Base-by-base conservation (phyloP, 2,797 vertebrate genomes). In the Catharus ustulatus region DNA sequence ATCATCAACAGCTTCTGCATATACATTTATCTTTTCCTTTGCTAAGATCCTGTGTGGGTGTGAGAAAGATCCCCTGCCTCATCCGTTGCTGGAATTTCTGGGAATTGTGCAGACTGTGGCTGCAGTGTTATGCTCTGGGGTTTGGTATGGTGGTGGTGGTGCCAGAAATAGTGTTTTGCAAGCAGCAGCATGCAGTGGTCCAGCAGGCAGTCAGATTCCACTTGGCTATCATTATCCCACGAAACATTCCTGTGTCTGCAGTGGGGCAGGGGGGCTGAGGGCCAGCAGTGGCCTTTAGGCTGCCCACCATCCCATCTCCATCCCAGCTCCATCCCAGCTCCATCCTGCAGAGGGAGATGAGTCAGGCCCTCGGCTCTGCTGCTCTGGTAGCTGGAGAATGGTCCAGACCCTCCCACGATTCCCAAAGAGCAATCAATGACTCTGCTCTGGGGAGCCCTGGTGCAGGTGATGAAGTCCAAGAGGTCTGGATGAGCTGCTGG, bases 131-230 rank as follows among this genome's bases (percentile, higher is more conserved):
- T 0, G 4, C 46, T 78, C 88, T 92, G 85, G 85, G 85, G 34
- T 79, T 93, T 79, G 46, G 74, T 87, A 55, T 86, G 90, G n/a
- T 0, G 1, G n/a, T 0, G 1, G 4, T 46, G 59, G 20, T 79
- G 87, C 94, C 74, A 96, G 62, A 93, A 96, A 94, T 87, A 94
- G 94, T n/a, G 32, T 71, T 71, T 48, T 77, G 84, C 64, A 82
- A 62, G 75, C 63, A 55, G 75, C 80, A 68, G 71, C 1, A 1
- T 0, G 4, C 77, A 74, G 68, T 11, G 8, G 26, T 18, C 57
- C 0, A 1, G 34, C 0, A 0, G 48, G 66, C 72, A 58, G 54
- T 40, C 32, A 24, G 42, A 91, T 94, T 93, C 93, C 79, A 21
- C 0, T 4, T 59, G 72, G 26, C 82, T 92, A 30, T 95, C 87